These are phyloP conservation scores for Sebastes vulpes DNA, from an alignment of 2,797 vertebrate genomes.

Conservation along the genomic window DNA sequence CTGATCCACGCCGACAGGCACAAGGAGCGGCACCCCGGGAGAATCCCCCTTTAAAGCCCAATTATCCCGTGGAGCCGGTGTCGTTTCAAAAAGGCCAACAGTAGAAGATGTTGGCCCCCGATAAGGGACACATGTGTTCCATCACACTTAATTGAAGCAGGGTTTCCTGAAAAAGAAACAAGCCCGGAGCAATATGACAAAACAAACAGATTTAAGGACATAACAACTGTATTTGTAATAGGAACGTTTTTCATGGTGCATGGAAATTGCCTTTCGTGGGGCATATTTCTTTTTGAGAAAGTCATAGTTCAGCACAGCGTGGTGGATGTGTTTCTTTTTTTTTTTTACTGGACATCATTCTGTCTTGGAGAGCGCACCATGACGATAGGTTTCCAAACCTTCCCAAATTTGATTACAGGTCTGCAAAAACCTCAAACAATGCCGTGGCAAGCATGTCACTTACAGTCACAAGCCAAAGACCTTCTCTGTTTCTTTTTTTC, in stretches of 20 bases:
- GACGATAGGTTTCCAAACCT: constrained; percentile 77
- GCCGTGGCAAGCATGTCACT: constrained; percentile 77
- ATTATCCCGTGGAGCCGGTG: constrained; percentile 77
- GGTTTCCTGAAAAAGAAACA: constrained; percentile 78
- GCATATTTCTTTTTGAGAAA: constrained; percentile 40
- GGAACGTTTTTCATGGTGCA: constrained; percentile 66
- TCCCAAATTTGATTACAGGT: constrained; percentile 85
- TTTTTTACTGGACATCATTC: constrained; percentile 76
- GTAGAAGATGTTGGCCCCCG: constrained; percentile 77
- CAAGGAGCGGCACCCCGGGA: constrained; percentile 69
- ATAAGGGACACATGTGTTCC: constrained; percentile 84
- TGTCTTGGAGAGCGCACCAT: constrained; percentile 78
- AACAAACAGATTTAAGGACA: constrained; percentile 83
- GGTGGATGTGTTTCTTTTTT: constrained; percentile 20
- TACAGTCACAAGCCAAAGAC: constrained; percentile 69
- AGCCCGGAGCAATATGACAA: constrained; percentile 78
- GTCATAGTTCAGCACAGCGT: constrained; percentile 19
- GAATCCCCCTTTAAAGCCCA: constrained; percentile 80
- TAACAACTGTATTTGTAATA: constrained; percentile 78
- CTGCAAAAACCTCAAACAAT: constrained; percentile 87
- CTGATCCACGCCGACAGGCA: constrained; percentile 73
- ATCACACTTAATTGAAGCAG: constrained; percentile 85
- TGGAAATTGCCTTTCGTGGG: constrained; percentile 50
- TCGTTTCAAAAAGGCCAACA: constrained; percentile 77
- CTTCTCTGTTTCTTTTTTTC: constrained; percentile 50